Evolutionary conservation across 2,113 vertebrate species (phyloP), one percentile per base, ranked within the genome.

Genomic region (Cottus gobio): DNA sequence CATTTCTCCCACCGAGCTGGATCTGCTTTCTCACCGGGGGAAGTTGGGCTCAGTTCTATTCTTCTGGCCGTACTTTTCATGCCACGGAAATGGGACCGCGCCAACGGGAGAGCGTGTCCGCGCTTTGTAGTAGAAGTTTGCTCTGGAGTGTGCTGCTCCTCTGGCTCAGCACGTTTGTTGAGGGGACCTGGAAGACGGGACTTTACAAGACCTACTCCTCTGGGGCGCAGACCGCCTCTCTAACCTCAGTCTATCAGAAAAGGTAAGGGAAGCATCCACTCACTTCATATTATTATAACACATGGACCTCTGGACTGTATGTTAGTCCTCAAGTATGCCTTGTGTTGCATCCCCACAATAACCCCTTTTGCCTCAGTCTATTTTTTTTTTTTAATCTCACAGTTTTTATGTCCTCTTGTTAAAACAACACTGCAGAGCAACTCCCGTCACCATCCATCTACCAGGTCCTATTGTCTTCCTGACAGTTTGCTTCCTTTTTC

Each of bases 111-210:
- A 90, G 86, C 79, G 87, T 90, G 89, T 85, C 90, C 63, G 83
- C 80, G 82, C 80, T 83, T 24, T 89, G 83, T 90, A 82, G 87
- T 11, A 83, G 75, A 87, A 92, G 79, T 89, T 88, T 90, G 88
- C 89, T 87, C 0, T 83, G 90, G 90, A 73, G 85, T 6, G 83
- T 73, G 87, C 83, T 94, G 86, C 31, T 94, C 10, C 87, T 95
- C 58, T 91, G 91, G 90, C 74, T 93, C 73, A 78, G 68, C 74
- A 60, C 90, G 52, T 69, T 68, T 1, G 93, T 83, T 4, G 88
- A 91, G 62, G 94, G 89, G 72, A 95, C 95, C 71, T 95, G 95
- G 95, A 94, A 88, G 86, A 93, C 94, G 3, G 94, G 94, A 88
- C 92, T 93, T 65, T 95, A 95, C 91, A 93, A 91, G 72, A 65